phyloP scores from a whole-genome alignment of 2,113 vertebrate genomes.

The Sturnira hondurensis region DNA sequence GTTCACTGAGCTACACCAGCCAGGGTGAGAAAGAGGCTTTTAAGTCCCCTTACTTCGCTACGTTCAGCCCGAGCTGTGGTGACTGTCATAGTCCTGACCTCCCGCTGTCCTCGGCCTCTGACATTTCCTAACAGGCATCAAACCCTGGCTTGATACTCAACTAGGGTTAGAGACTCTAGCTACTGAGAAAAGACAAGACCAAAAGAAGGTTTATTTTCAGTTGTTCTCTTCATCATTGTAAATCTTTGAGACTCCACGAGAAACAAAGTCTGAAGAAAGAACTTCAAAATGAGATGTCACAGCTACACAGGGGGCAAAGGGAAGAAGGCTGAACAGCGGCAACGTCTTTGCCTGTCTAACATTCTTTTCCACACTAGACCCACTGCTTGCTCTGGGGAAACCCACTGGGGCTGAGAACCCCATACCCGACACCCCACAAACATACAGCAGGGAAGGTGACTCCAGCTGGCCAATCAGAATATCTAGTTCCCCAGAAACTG shows the following conservation, averaged over 20 bases:
- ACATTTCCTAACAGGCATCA: not conserved
- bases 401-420: not conserved
- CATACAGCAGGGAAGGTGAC: not conserved
- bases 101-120: not conserved
- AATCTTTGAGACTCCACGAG: not conserved
- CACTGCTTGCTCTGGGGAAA: not conserved
- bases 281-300: not conserved
- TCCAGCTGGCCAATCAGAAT: not conserved
- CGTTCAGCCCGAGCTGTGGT: not conserved
- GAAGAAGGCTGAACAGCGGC: not conserved
- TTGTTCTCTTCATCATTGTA: not conserved
- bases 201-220: not conserved
- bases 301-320: not conserved
- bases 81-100: not conserved
- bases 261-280: not conserved
- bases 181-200: not conserved
- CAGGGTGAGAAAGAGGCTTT: not conserved
- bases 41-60: not conserved
- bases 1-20: too few species aligned
- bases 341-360: not conserved
- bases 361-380: not conserved
- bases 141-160: not conserved
- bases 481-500: not conserved
- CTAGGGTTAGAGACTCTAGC: not conserved
- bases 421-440: fast-evolving